These are phyloP conservation scores for Enteromius fasciolatus DNA, from an alignment of 2,797 vertebrate species.

Conservation along the genomic window DNA sequence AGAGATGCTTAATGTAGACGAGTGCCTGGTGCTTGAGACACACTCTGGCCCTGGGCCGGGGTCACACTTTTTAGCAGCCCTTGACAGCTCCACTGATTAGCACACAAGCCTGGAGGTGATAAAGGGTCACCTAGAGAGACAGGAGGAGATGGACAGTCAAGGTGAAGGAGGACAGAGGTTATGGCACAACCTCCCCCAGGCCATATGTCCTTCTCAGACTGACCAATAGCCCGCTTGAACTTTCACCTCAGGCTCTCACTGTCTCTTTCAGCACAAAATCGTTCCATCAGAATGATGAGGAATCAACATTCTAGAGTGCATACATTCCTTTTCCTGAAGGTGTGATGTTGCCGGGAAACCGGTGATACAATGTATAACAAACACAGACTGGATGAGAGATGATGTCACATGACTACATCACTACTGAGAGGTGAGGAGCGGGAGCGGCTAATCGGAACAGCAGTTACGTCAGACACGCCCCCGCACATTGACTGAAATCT, in stretches of 20 bases:
- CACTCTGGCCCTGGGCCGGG: constrained; percentile 45
- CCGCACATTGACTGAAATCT: not conserved
- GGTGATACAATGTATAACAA: constrained; percentile 40
- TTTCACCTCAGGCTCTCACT: constrained; percentile 21
- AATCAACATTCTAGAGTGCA: constrained; percentile 27
- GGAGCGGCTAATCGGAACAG: constrained; percentile 33
- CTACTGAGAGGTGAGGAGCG: constrained; percentile 23
- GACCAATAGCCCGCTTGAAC: constrained; percentile 24
- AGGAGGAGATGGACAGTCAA: constrained; percentile 49
- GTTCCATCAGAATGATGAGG: constrained; percentile 35
- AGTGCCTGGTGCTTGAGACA: constrained; percentile 41
- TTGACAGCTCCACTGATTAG: constrained; percentile 45
- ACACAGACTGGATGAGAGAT: constrained; percentile 44
- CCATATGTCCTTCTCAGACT: constrained; percentile 22
- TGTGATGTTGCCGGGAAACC: constrained; percentile 54
- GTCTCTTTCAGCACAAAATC: constrained; percentile 34
- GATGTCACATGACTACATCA: constrained; percentile 35
- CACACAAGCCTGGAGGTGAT: constrained; percentile 27
- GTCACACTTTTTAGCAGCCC: constrained; percentile 44
- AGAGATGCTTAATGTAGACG: constrained; percentile 43
- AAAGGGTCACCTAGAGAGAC: constrained; percentile 46
- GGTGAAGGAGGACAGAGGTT: constrained; percentile 46
- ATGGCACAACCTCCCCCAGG: not conserved
- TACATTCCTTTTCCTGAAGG: constrained; percentile 30
- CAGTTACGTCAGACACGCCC: constrained; percentile 40